A percentile compares a stretch with the other conserved stretches of the same genome.
These are phyloP conservation scores for Phyllostomus hastatus DNA, from an alignment of 2,113 vertebrate genomes.

Conservation along the genomic window DNA sequence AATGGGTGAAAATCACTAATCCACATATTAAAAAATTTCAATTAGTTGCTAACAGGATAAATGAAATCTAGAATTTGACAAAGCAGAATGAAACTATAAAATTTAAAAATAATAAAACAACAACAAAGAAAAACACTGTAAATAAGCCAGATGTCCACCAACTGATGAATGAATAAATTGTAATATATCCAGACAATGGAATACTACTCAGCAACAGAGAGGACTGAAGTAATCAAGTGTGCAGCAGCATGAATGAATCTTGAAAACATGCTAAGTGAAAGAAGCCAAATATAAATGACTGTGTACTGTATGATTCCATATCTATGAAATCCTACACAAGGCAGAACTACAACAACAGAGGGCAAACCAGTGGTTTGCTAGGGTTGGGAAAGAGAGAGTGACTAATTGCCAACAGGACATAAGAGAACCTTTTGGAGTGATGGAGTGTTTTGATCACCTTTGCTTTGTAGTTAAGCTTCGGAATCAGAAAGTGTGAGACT, in stretches of 20 bases:
- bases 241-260: background rate
- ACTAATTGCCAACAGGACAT: background rate
- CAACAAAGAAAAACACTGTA: background rate
- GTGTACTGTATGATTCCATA: background rate
- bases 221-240: background rate
- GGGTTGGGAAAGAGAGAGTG: background rate
- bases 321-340: background rate
- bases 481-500: background rate
- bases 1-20: background rate
- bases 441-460: background rate
- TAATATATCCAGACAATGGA: background rate
- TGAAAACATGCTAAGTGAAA: background rate
- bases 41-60: background rate
- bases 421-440: background rate
- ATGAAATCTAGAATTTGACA: background rate
- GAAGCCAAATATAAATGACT: background rate
- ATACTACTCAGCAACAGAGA: background rate
- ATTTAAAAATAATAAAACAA: background rate
- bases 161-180: background rate
- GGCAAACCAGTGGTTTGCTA: background rate
- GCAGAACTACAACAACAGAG: background rate
- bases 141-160: background rate
- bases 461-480: background rate
- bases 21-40: slow-evolving; percentile 13
- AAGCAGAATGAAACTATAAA: background rate